Evolutionary conservation across 2,888 invertebrate species (phyloP).

Genomic region (Latrodectus hesperus): DNA sequence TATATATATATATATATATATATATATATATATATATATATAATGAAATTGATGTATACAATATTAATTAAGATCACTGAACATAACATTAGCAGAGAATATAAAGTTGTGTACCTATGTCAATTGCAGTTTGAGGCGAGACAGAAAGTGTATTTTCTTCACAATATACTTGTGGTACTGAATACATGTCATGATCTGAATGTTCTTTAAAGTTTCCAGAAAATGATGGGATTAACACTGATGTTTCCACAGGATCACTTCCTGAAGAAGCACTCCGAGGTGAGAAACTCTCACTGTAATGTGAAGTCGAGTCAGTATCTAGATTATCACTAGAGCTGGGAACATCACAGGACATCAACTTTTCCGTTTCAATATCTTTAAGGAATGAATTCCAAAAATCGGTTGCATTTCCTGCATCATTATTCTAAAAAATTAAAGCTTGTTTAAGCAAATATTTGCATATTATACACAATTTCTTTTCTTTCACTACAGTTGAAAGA

Average conservation of each 20-base stretch:
- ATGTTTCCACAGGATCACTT: constrained; percentile 29
- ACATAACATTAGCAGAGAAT: no score
- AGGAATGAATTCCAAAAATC: constrained; percentile 61
- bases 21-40: no score
- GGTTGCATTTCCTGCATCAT: constrained; percentile 8
- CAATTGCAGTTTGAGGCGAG: constrained; percentile 28
- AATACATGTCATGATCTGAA: constrained; percentile 16
- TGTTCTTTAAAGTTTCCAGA: neutral
- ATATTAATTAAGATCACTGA: no score
- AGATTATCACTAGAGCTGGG: constrained; percentile 11
- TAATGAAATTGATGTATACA: no score
- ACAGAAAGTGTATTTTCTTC: neutral
- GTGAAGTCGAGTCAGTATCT: constrained; percentile 46
- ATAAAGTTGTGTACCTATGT: constrained; percentile 14
- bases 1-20: no score
- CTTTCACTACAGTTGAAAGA: no score
- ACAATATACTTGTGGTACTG: constrained; percentile 22
- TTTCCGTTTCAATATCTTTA: constrained; percentile 41
- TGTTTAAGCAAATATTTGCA: neutral
- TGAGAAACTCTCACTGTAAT: constrained; percentile 54
- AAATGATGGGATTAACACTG: constrained; percentile 14
- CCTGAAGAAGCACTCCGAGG: constrained; percentile 59
- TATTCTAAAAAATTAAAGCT: constrained; percentile 7
- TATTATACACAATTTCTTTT: no score
- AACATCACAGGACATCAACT: neutral